A percentile compares a stretch with the other conserved stretches of the same genome.
Conservation (phyloP, 2,797 vertebrate species). For the Cottoperca gobio region DNA sequence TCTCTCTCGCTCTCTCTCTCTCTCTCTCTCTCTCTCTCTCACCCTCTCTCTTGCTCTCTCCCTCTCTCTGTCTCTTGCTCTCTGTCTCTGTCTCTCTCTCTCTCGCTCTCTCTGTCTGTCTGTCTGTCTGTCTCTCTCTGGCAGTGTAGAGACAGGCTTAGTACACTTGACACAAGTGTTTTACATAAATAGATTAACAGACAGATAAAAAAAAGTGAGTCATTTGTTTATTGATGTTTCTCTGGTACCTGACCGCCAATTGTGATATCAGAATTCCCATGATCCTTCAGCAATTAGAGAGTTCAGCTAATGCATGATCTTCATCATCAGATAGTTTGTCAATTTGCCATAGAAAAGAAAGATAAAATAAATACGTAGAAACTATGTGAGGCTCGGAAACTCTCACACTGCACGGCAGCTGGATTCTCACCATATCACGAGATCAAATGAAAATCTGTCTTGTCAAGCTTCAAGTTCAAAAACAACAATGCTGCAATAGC, state of each 20-base stretch:
- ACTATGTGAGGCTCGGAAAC: not conserved
- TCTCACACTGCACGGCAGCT: not conserved
- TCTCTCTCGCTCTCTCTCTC: too few species aligned
- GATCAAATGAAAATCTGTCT: too few species aligned
- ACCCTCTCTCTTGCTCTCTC: too few species aligned
- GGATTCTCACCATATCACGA: too few species aligned
- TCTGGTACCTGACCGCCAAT: too few species aligned
- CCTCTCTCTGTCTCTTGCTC: not conserved
- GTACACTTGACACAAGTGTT: slow-evolving; percentile 34
- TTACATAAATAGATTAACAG: not conserved
- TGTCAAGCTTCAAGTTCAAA: too few species aligned
- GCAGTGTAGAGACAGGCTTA: slow-evolving; percentile 7
- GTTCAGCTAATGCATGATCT: too few species aligned
- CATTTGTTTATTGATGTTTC: not conserved
- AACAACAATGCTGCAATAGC: too few species aligned
- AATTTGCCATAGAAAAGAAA: not conserved
- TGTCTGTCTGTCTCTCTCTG: not conserved
- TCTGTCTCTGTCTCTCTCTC: not conserved
- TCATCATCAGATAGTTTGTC: not conserved
- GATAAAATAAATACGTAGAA: not conserved
- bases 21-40: too few species aligned
- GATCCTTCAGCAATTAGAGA: too few species aligned
- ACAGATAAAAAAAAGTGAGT: not conserved
- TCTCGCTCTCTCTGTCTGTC: not conserved
- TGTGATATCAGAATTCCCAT: too few species aligned